phyloP scores from a whole-genome alignment of 2,113 vertebrate genomes.

The Eretmodus cyanostictus region DNA sequence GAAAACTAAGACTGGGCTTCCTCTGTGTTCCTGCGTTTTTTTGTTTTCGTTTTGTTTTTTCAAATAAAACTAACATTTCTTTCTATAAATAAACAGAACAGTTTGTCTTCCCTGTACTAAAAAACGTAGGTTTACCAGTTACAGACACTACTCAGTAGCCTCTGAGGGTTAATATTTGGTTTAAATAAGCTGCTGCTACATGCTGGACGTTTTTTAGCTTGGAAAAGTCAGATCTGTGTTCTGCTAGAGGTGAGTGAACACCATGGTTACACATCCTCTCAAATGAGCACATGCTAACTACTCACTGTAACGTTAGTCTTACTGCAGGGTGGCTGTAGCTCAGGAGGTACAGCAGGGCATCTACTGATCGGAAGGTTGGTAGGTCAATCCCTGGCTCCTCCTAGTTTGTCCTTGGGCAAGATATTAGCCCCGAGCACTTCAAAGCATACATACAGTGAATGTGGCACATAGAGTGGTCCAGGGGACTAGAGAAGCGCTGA shows the following conservation, averaged over 20 bases:
- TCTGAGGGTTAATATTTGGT: background rate
- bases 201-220: background rate
- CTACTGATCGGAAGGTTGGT: fast-evolving
- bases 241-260: background rate
- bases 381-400: background rate
- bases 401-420: background rate
- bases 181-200: background rate
- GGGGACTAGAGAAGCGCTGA: background rate
- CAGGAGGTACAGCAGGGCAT: background rate
- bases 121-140: fast-evolving
- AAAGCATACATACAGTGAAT: background rate
- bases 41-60: background rate
- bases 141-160: background rate
- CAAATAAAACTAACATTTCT: background rate
- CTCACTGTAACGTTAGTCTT: background rate
- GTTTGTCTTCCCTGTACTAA: background rate
- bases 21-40: fast-evolving
- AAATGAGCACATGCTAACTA: background rate
- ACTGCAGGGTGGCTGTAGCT: fast-evolving
- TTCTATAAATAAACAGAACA: background rate
- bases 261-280: fast-evolving
- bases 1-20: background rate
- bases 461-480: background rate
- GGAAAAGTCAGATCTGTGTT: background rate
- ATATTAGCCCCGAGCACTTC: background rate